Conservation (phyloP, 2,113 vertebrate species). For the Limnothrissa miodon region DNA sequence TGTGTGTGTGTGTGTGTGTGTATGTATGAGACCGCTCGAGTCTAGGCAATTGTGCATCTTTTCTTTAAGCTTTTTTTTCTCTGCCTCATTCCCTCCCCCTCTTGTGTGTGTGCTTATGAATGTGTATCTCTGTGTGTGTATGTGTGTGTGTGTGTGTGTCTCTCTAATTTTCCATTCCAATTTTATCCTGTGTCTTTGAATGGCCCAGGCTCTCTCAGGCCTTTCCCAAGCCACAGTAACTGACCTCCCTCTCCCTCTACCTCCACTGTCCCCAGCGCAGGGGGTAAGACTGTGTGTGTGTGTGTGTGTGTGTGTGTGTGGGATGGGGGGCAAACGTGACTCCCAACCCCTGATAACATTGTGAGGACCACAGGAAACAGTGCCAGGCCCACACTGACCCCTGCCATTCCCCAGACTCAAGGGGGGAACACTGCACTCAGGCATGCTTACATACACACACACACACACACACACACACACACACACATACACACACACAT, state of each 20-base stretch:
- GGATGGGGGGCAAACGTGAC: constrained; percentile 47
- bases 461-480: constrained; percentile 14
- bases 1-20: constrained; percentile 45
- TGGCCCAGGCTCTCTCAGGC: constrained; percentile 51
- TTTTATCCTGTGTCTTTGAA: constrained; percentile 61
- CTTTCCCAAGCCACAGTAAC: constrained; percentile 68
- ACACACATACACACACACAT: constrained; percentile 14
- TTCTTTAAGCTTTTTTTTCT: constrained; percentile 41
- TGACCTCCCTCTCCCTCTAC: constrained; percentile 65
- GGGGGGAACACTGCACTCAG: neutral
- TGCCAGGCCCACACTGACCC: constrained; percentile 37
- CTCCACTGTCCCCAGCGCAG: constrained; percentile 54
- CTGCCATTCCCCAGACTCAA: constrained; percentile 32
- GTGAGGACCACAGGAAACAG: constrained; percentile 31
- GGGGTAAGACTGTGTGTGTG: neutral
- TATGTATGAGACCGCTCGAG: constrained; percentile 49
- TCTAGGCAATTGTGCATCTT: constrained; percentile 50
- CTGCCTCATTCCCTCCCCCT: no score
- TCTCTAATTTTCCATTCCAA: constrained; percentile 71
- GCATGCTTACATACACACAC: constrained; percentile 12
- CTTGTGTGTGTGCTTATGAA: neutral
- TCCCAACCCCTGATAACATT: constrained; percentile 50
- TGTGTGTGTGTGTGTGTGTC: constrained; percentile 27
- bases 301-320: constrained; percentile 26
- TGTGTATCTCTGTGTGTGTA: neutral